Conservation (phyloP, 2,113 vertebrate genomes). For the Rafetus swinhoei region DNA sequence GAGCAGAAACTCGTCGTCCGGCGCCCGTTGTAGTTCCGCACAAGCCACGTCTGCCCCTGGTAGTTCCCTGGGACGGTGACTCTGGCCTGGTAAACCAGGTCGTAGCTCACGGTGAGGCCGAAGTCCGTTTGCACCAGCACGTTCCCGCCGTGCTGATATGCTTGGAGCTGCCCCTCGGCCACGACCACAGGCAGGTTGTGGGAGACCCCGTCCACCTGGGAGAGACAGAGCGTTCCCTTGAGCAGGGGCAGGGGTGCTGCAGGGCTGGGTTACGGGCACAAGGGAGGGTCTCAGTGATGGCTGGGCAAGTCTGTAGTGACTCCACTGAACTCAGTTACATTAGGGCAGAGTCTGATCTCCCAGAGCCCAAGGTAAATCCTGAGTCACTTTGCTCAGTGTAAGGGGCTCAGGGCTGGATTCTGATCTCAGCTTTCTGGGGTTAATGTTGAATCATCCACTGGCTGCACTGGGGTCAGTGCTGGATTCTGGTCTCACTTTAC, state of each 20-base stretch:
- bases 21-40: slow-evolving; percentile 74
- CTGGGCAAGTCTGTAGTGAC: not conserved
- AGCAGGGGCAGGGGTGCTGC: too few species aligned
- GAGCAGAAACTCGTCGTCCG: slow-evolving; percentile 66
- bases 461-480: too few species aligned
- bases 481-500: too few species aligned
- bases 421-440: too few species aligned
- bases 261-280: not conserved
- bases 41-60: slow-evolving; percentile 72
- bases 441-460: too few species aligned
- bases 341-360: not conserved
- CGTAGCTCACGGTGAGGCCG: slow-evolving; percentile 63
- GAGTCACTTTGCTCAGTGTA: not conserved
- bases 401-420: too few species aligned
- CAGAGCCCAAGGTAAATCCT: not conserved
- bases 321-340: not conserved
- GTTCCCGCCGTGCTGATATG: slow-evolving; percentile 43
- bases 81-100: slow-evolving; percentile 58
- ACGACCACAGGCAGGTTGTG: slow-evolving; percentile 57
- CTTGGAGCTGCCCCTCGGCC: slow-evolving; percentile 1
- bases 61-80: slow-evolving; percentile 67
- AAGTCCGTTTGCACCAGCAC: slow-evolving; percentile 60
- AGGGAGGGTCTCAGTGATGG: not conserved
- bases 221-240: not conserved
- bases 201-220: slow-evolving; percentile 69